phyloP scores from a whole-genome alignment of 2,113 vertebrate genomes.

The Willisornis vidua region DNA sequence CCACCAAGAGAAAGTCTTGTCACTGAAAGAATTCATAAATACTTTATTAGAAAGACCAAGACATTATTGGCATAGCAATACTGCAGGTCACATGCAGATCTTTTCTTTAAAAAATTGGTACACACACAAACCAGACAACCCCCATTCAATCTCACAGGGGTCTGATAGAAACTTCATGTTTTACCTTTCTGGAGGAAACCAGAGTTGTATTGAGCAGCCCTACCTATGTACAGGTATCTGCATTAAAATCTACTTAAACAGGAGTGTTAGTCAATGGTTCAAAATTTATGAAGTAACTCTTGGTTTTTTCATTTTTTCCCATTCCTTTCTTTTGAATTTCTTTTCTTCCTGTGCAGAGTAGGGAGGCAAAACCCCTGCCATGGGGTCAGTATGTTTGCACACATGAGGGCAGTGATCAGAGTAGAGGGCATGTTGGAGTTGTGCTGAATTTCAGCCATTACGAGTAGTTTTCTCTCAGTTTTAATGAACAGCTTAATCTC shows the following conservation, averaged over 20 bases:
- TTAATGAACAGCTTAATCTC: background rate
- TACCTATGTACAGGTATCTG: background rate
- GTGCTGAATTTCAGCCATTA: background rate
- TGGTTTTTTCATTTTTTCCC: background rate
- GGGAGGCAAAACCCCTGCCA: background rate
- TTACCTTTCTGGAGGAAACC: background rate
- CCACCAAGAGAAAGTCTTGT: background rate
- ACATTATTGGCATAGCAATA: background rate
- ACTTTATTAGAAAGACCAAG: background rate
- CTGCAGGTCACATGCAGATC: background rate
- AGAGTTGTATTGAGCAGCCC: background rate
- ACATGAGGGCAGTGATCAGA: background rate
- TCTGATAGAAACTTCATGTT: background rate
- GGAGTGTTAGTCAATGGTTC: background rate
- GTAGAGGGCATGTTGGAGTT: accelerated
- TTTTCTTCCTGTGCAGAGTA: background rate
- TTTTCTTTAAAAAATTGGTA: background rate
- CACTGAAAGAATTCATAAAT: background rate
- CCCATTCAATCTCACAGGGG: background rate
- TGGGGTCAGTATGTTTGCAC: accelerated
- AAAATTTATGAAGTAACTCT: background rate
- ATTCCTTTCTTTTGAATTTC: background rate
- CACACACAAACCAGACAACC: background rate
- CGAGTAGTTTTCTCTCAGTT: background rate
- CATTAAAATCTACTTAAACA: background rate